phyloP scores from a whole-genome alignment of 2,888 invertebrate genomes.

The Thereva unica region DNA sequence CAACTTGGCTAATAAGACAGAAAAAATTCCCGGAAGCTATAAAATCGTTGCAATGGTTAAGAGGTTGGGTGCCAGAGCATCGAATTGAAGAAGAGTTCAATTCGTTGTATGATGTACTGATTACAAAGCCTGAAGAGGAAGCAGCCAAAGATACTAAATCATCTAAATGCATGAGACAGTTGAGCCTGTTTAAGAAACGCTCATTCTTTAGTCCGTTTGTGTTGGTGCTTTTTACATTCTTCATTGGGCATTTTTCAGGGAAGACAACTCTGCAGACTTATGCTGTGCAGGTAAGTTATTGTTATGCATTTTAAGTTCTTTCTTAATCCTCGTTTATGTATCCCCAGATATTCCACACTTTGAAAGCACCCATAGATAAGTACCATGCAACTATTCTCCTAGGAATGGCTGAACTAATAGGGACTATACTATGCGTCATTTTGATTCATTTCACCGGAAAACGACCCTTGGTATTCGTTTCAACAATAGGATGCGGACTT shows the following conservation, averaged over 20 bases:
- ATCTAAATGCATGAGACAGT: conserved; percentile 45
- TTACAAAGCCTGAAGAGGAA: conserved; percentile 51
- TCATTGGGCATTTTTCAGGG: conserved; percentile 76
- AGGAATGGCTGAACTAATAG: conserved; percentile 71
- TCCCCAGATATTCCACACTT: conserved; percentile 67
- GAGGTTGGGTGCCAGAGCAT: conserved; percentile 72
- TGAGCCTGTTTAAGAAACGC: conserved; percentile 61
- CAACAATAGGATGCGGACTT: conserved; percentile 67
- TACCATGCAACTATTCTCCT: conserved; percentile 75
- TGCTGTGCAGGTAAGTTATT: conserved; percentile 62
- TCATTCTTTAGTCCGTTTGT: conserved; percentile 72
- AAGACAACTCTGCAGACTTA: conserved; percentile 75
- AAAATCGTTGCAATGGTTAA: conserved; percentile 73
- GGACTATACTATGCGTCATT: conserved; percentile 67
- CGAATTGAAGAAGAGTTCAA: conserved; percentile 62
- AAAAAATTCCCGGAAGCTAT: conserved; percentile 69
- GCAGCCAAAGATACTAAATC: conserved; percentile 46
- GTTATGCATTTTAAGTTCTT: background rate
- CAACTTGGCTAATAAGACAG: conserved; percentile 76
- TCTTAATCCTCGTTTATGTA: conserved; percentile 11
- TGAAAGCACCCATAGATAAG: conserved; percentile 75
- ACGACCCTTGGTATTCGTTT: conserved; percentile 68
- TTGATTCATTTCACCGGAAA: conserved; percentile 76
- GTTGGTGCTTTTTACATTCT: conserved; percentile 69
- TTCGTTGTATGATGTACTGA: conserved; percentile 52